Evolutionary conservation across 2,113 vertebrate species (phyloP), one percentile per base, ranked within the genome.

Genomic region (Python bivittatus): DNA sequence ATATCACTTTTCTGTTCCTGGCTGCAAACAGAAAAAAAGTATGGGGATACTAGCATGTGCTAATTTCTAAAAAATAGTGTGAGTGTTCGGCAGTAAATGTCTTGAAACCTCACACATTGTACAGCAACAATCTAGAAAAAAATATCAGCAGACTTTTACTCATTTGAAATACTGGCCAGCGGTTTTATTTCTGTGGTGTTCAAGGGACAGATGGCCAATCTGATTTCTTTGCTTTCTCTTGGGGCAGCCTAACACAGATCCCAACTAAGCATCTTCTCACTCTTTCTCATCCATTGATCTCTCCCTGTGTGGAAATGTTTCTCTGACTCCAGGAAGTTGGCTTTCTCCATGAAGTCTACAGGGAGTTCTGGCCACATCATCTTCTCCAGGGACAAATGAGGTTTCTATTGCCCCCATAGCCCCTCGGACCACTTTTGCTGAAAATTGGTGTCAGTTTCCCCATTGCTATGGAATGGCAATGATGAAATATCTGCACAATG

Each of bases 301-400:
- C 17, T 52, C 0, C 0, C 58, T 1, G 0, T 15, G 0, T 0
- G n/a, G 6, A 61, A 6, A 1, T 56, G 79, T 1, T 0, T 0
- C 42, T 48, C 48, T 48, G 48, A 48, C 48, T 48, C 48, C 48
- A 48, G 48, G 48, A 48, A 48, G 20, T 79, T 20, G 68, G 38
- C 38, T 17, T 79, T 20, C 6, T 72, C 68, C n/a, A 33, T 72
- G 33, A n/a, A 72, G 29, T n/a, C 29, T 33, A 33, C 64, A 33
- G 64, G n/a, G n/a, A 72, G n/a, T 20, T 79, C 33, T 79, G 38
- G 13, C 17, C 38, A 22, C 33, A 22, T 79, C 68, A 38, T 38
- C 68, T 38, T 79, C 68, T 38, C 33, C 38, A 22, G 33, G 68
- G 68, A 1, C 38, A 33, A 33, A 79, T 33, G n/a, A 79, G 33